Percentiles rank a stretch among this genome's conserved stretches.
Conservation (phyloP, 2,797 vertebrate genomes). For the Lindbergichthys nudifrons region DNA sequence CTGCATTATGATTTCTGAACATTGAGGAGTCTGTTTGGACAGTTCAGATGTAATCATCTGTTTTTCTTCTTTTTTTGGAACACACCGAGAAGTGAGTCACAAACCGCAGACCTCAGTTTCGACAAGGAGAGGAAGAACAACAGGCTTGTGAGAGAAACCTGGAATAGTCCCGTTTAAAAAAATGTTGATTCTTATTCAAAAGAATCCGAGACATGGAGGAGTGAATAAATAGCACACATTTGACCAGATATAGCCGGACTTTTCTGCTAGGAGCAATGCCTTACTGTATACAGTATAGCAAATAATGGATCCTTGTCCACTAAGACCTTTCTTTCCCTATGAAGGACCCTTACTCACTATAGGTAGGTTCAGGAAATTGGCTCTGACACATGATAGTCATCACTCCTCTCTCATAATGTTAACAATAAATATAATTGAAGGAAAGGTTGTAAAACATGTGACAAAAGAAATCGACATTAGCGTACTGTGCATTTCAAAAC, state of each 20-base stretch:
- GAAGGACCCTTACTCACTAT: conserved; percentile 4
- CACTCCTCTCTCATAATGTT: conserved; percentile 11
- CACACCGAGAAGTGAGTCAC: conserved; percentile 66
- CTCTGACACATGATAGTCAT: conserved; percentile 24
- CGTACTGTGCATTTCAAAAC: conserved; percentile 5
- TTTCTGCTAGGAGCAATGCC: conserved; percentile 44
- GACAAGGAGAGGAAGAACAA: conserved; percentile 61
- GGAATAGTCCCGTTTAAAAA: conserved; percentile 76
- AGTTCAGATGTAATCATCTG: conserved; percentile 55
- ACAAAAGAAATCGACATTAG: conserved; percentile 12
- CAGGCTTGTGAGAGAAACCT: conserved; percentile 54
- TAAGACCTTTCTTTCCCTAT: conserved; percentile 23
- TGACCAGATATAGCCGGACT: conserved; percentile 21
- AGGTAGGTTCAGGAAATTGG: conserved; percentile 13
- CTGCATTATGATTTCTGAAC: conserved; percentile 57
- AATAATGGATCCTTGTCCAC: conserved; percentile 41
- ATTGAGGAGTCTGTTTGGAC: conserved; percentile 66
- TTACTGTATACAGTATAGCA: conserved; percentile 36
- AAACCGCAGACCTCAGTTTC: conserved; percentile 68
- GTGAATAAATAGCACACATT: conserved; percentile 35
- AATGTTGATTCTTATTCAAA: conserved; percentile 50
- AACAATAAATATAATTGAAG: conserved; percentile 2
- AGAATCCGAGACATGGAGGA: conserved; percentile 27
- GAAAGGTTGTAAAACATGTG: conserved; percentile 29
- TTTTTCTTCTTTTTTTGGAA: conserved; percentile 53